Base-by-base conservation (phyloP, 1,140 invertebrate species). In the Drosophila watanabei region DNA sequence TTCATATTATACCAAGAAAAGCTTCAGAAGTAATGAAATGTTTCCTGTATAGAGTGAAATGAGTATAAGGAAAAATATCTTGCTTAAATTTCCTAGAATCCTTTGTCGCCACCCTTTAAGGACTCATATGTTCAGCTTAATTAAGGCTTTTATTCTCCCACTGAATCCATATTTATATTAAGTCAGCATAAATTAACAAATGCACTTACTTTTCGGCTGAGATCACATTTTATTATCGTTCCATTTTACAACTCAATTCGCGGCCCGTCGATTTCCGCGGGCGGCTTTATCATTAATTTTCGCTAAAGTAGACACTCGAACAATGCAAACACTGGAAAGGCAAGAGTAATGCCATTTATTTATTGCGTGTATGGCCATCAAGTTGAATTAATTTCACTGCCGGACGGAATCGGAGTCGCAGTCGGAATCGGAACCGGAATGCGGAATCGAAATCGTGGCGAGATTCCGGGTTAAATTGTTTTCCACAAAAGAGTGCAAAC, bases 301-400 rank as follows among this genome's bases (percentile, higher is more conserved):
- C 11, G 16, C 14, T 16, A 35, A 46, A 66, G 57, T 35, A 45
- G 57, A 32, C 39, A 18, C 37, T 35, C 18, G 28, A 20, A 54
- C 52, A 16, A 24, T 24, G 18, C 32, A 66, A 24, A 66, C 24
- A 37, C 13, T 35, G 45, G 20, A 37, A 24, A 63, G 32, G 20
- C 4, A 32, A 37, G 18, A n/a, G 32, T 30, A 63, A 30, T 51
- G 60, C 28, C 13, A 33, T 82, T 77, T 82, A 59, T 76, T 77
- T 80, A 56, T 46, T 24, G 24, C 45, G 54, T 76, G 72, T 80
- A 56, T 46, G 32, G 24, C 45, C 63, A 64, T 65, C 45, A 54
- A 39, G 61, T 30, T 10, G 66, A 45, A 49, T 68, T 49, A 33
- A 70, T 66, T 63, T 68, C 64, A 68, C n/a, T 48, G 64, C 32